These are phyloP conservation scores for Amphiprion percula DNA, from an alignment of 2,113 vertebrate genomes.

Conservation along the genomic window DNA sequence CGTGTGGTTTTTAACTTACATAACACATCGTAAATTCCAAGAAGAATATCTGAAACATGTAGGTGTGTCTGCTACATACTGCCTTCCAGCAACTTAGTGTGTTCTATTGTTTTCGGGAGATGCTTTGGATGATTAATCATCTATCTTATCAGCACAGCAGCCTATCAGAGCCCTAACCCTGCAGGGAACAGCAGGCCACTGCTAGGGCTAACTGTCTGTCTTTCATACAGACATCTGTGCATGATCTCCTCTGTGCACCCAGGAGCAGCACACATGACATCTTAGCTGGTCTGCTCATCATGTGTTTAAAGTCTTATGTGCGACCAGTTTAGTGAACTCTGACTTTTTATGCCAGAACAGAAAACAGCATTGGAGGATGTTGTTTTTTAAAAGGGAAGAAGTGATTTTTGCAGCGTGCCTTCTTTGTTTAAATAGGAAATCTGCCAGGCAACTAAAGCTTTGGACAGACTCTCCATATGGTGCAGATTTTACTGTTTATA, in stretches of 20 bases:
- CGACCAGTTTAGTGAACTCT: not conserved
- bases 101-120: not conserved
- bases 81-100: not conserved
- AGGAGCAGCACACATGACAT: conserved; percentile 19
- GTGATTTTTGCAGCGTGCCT: not conserved
- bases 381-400: conserved; percentile 5
- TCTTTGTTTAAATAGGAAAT: conserved; percentile 10
- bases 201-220: no score
- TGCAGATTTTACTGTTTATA: conserved; percentile 1
- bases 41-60: not conserved
- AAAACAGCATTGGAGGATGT: not conserved
- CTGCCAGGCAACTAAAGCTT: not conserved
- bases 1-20: not conserved
- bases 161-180: not conserved
- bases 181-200: not conserved
- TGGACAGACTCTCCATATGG: not conserved
- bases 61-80: not conserved
- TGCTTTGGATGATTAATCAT: not conserved
- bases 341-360: not conserved
- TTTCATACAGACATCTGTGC: no score
- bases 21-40: not conserved
- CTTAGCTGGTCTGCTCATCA: not conserved
- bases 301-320: not conserved
- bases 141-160: not conserved
- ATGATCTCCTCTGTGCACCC: not conserved